A percentile compares a stretch with the other conserved stretches of the same genome.
phyloP scores from a whole-genome alignment of 2,797 vertebrate species.

The Hoplostethus mediterraneus region DNA sequence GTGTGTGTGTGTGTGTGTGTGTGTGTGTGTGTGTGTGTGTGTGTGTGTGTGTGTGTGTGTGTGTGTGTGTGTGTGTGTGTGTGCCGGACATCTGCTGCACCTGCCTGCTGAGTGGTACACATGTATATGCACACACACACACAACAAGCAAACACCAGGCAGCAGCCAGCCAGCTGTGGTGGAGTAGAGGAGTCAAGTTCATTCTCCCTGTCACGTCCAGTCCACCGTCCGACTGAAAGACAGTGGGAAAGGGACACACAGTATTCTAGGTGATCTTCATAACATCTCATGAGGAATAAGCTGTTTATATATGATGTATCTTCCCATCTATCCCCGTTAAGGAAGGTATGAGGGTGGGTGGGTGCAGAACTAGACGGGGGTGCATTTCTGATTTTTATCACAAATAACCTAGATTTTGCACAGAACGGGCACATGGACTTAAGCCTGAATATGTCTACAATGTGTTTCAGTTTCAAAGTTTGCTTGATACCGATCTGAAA shows the following conservation, averaged over 20 bases:
- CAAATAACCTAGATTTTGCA: too few relatives aligned
- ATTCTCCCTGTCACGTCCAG: conserved; percentile 43
- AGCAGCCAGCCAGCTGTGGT: conserved; percentile 72
- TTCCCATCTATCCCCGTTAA: neutral
- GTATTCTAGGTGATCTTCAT: conserved; percentile 44
- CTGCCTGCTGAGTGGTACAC: conserved; percentile 70
- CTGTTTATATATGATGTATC: neutral
- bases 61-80: conserved; percentile 18
- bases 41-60: conserved; percentile 23
- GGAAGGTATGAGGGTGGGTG: too few relatives aligned
- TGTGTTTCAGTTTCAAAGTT: too few relatives aligned
- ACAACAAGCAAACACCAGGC: conserved; percentile 26
- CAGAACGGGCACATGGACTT: too few relatives aligned
- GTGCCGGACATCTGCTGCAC: conserved; percentile 77
- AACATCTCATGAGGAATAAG: neutral
- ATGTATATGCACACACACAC: conserved; percentile 32
- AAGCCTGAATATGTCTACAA: too few relatives aligned
- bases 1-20: conserved; percentile 18
- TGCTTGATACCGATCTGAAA: too few relatives aligned
- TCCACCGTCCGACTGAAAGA: conserved; percentile 51
- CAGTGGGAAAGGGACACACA: conserved; percentile 34
- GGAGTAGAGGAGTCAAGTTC: conserved; percentile 65
- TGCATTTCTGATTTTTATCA: too few relatives aligned
- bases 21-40: conserved; percentile 22
- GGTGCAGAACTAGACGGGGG: too few relatives aligned